Base-by-base conservation (phyloP, 30 jellyfish, hydroid and myxozoan genomes). In the Aurelia aurita region DNA sequence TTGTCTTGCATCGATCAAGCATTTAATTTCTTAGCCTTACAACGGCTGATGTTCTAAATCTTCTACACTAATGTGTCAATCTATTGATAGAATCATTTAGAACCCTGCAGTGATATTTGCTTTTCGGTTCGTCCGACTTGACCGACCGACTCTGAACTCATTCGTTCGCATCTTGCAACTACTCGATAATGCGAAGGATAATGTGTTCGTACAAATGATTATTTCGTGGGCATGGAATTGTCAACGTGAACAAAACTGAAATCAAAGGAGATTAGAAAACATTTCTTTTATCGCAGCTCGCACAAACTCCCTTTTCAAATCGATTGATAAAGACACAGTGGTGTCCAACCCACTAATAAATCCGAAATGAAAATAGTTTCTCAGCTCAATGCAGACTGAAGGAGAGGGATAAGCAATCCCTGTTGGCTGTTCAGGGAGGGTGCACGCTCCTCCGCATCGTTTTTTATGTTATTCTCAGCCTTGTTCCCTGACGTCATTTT, bases 241-340 rank as follows among this genome's bases (percentile, higher is more conserved):
- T 69, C 55, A 39, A 45, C 20, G 49, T 15, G 84, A 49, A 64
- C 67, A 79, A 79, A 66, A 59, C 77, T 21, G 70, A 45, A 19
- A 51, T 8, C 65, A 66, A 80, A 80, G 44, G 62, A 58, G 91
- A 81, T 81, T 81, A 81, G 74, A 53, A 25, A 61, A 8, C 57
- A 67, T 81, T 47, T 66, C 80, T 67, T 67, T 32, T 53, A 57
- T 67, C 77, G 34, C 84, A 7, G 80, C 72, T 83, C 80, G 54
- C 80, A 68, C 45, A 81, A 69, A 57, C 58, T 69, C 84, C 55
- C 68, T 84, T 28, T 73, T 64, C 78, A 81, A 81, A 54, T 72
- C 91, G 44, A 12, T 61, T 29, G 66, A 81, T 84, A 81, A 81
- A 67, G 51, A 44, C 91, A 55, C 91, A 81, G 91, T 81, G 91